Evolutionary conservation across 2,797 vertebrate species (phyloP), one percentile per base, ranked within the genome.

Genomic region (Erpetoichthys calabaricus): DNA sequence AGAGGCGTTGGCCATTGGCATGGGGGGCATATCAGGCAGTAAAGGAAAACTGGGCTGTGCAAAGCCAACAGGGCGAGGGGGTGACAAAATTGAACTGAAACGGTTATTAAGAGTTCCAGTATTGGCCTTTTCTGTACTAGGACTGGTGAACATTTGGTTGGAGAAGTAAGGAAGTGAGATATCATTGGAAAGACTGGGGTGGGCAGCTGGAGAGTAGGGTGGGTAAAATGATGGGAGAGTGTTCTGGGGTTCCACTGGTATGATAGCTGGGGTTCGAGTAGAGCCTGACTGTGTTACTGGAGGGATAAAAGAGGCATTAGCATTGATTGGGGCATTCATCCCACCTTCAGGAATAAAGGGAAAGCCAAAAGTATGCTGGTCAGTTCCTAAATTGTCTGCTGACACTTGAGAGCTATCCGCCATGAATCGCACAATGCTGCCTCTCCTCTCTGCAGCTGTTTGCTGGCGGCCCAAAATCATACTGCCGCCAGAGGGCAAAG

Each of bases 91-190:
- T n/a, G 95, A 96, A 60, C 94, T 89, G 44, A 99, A 98, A 42
- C 92, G 86, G 73, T 97, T 98, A 75, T 97, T 99, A 58, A 98
- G 79, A 1, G 87, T 84, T 44, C 93, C 84, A 8, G 85, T 69
- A 51, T 84, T 91, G 1, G 88, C 82, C 67, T 98, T 98, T 72
- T 98, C 95, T 0, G 91, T 81, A 62, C 81, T 86, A 8, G 94
- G 93, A 78, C 94, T 97, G 55, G 91, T 89, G 78, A 98, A 99
- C 91, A 98, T 98, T 61, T 98, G 96, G 69, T 98, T 99, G 58
- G 96, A 84, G 63, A 99, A 98, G 70, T 99, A 99, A 57, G 92
- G 92, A 55, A 99, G 83, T 6, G 92, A 90, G 73, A 99, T 91
- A 59, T 99, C 96, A 47, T 93, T 94, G 64, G 95, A 81, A 55